Conservation (phyloP, 2,797 vertebrate species). For the Eulemur rubriventer region DNA sequence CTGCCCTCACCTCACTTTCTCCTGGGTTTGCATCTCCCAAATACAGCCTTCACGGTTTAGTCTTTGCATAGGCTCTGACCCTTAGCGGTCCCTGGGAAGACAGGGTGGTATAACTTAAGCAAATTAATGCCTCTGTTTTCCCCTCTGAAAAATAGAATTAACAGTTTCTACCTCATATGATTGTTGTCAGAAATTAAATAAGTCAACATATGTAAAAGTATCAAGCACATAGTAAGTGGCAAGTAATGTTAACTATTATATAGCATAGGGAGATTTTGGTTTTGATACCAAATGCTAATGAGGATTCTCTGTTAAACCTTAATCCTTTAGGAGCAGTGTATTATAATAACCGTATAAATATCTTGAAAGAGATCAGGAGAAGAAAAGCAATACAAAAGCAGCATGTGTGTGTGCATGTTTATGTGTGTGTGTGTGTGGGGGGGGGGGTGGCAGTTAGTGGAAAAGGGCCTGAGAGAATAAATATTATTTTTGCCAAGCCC, state of each 20-base stretch:
- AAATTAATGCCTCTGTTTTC: background rate
- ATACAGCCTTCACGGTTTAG: background rate
- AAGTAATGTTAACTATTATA: background rate
- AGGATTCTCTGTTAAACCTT: background rate
- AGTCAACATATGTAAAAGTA: background rate
- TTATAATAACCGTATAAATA: background rate
- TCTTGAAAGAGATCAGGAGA: background rate
- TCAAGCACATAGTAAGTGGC: background rate
- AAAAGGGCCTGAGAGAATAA: background rate
- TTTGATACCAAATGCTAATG: background rate
- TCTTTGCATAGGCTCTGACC: background rate
- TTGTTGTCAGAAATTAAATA: background rate
- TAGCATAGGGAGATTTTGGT: background rate
- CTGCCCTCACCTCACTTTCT: background rate
- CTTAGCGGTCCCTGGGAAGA: background rate
- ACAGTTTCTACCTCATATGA: background rate
- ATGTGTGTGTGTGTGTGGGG: background rate
- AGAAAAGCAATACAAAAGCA: background rate
- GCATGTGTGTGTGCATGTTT: too few species aligned
- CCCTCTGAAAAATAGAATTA: background rate
- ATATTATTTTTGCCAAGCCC: background rate
- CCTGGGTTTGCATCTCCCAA: background rate
- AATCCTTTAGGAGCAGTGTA: background rate
- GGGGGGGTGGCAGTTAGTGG: rapidly evolving
- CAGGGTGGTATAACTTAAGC: background rate